Conservation (phyloP, 2,113 vertebrate species). For the Mungos mungo region DNA sequence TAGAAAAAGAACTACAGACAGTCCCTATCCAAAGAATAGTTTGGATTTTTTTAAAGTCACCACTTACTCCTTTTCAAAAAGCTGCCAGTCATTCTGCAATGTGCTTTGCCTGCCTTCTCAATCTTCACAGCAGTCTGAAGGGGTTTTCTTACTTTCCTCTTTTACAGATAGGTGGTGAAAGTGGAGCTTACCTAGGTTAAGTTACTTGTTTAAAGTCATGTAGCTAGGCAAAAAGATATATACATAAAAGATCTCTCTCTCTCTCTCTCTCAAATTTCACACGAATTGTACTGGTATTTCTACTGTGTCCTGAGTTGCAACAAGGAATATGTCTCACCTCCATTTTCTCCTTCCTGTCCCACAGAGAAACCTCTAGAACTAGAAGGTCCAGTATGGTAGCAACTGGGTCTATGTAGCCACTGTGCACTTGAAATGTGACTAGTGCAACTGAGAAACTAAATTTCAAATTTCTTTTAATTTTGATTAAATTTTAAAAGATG, state of each 20-base stretch:
- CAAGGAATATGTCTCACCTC: background rate
- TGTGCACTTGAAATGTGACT: background rate
- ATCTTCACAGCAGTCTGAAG: background rate
- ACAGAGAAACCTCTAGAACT: background rate
- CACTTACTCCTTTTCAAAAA: slow-evolving; percentile 17
- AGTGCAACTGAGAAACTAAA: background rate
- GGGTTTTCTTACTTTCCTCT: background rate
- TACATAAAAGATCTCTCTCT: background rate
- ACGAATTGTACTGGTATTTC: background rate
- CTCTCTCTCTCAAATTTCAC: background rate
- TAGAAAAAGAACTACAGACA: background rate
- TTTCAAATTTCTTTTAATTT: background rate
- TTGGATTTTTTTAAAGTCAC: slow-evolving; percentile 24
- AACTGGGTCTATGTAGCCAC: background rate
- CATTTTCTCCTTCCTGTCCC: background rate
- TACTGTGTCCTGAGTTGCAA: background rate
- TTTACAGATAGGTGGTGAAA: slow-evolving; percentile 30
- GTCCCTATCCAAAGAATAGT: background rate
- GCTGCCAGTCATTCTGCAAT: background rate
- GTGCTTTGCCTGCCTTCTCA: background rate
- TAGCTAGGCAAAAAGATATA: background rate
- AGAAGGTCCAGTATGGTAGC: background rate
- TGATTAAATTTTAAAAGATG: background rate
- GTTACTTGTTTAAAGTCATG: background rate
- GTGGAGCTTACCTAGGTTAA: background rate